These are phyloP conservation scores for Lepidurus apus DNA, from an alignment of 1,140 invertebrate species.

Conservation along the genomic window DNA sequence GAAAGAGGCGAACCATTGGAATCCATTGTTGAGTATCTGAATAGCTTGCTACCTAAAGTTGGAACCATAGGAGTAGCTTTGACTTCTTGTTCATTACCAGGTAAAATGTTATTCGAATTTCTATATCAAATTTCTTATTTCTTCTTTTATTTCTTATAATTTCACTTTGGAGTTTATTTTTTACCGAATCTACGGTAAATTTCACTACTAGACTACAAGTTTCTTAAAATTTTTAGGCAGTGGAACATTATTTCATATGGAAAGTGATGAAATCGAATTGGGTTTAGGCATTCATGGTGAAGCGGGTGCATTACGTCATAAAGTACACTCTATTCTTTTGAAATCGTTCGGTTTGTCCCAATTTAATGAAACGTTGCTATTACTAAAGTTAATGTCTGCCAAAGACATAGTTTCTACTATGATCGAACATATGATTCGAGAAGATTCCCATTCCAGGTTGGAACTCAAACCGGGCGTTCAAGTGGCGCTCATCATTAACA, in stretches of 20 bases:
- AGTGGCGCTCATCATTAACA: conserved; percentile 68
- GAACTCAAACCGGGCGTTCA: conserved; percentile 50
- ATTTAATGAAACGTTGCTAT: conserved; percentile 31
- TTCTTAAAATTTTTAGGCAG: conserved; percentile 41
- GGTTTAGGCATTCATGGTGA: conserved; percentile 82
- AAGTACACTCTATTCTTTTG: conserved; percentile 46
- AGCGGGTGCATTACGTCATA: conserved; percentile 65
- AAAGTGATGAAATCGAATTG: conserved; percentile 65
- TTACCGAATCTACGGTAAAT: not conserved
- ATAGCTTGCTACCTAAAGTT: conserved; percentile 50
- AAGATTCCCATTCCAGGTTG: conserved; percentile 45
- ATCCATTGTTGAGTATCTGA: conserved; percentile 47
- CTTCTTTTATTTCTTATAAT: not conserved
- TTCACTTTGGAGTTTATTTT: not conserved
- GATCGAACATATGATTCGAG: conserved; percentile 49
- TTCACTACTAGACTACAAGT: no score
- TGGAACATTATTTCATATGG: conserved; percentile 59
- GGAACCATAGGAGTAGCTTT: conserved; percentile 70
- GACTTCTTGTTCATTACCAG: conserved; percentile 65
- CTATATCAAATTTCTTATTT: not conserved
- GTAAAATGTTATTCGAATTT: conserved; percentile 40
- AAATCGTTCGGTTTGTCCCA: not conserved
- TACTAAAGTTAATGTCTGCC: conserved; percentile 44
- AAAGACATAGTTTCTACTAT: conserved; percentile 47
- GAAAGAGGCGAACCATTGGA: conserved; percentile 55